Base-by-base conservation (phyloP, 2,113 vertebrate species). In the Serilophus lunatus region DNA sequence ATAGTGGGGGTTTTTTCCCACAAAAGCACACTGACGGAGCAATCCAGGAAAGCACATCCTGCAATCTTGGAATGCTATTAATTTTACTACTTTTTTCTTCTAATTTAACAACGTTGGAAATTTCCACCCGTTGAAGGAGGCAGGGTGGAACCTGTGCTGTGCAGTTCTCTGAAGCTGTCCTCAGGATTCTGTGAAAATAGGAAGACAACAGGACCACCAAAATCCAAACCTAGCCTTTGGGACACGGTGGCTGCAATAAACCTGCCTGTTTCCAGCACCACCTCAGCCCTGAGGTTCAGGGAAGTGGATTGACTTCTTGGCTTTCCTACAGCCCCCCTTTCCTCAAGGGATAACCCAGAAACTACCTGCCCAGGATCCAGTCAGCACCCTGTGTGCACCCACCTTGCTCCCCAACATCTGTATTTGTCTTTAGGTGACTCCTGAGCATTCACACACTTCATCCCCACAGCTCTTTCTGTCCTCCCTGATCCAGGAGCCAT, bases 1-100 rank as follows among this genome's bases (percentile, higher is more conserved):
- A 7, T n/a, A n/a, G n/a, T n/a, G n/a, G n/a, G n/a, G n/a, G n/a
- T 61, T 63, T 40, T 11, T 17, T 8, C 26, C 92, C 74, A 70
- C 88, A 92, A 95, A 96, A 95, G 50, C 82, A 81, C 60, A 83
- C 47, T 93, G 84, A 88, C 75, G 69, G 69, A 93, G 90, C 72
- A 83, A 81, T 24, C 78, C 88, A 86, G 92, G 82, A 94, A 96
- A 83, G 72, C 44, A 6, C 5, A 68, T 86, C 26, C 92, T 94
- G 83, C 68, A 71, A 66, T 47, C 64, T 9, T 84, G 74, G 83
- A 94, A 92, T 75, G 65, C 69, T 59, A 74, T 64, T 92, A 47
- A 71, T 82, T 93, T 82, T 71, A 84, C 44, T 75, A 3, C 24
- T 86, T 89, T 83, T 81, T 88, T 77, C 51, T 84, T 83, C 7